Evolutionary conservation across 1,140 invertebrate species (phyloP), one percentile per base, ranked within the genome.

Genomic region (Bombus soroeensis): DNA sequence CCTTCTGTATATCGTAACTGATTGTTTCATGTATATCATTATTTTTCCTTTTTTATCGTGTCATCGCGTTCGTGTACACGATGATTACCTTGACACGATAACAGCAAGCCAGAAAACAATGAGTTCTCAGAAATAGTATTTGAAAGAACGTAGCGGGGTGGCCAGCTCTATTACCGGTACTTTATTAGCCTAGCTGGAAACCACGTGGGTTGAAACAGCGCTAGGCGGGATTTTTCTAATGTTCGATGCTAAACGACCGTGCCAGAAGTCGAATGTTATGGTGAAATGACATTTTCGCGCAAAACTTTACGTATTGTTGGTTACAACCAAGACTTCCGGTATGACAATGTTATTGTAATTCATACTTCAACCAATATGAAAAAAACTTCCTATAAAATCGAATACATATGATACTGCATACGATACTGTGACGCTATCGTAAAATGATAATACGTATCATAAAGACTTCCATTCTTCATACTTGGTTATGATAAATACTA

Each of bases 221-320:
- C 41, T 59, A 28, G 74, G n/a, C 10, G 25, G 22, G 9, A 41
- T 43, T 84, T 84, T 79, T 79, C 22, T 34, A 15, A n/a, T 15
- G 32, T 10, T 18, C n/a, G 59, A n/a, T 37, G 32, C n/a, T 41
- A 34, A 79, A 79, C 62, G 41, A 79, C 62, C 62, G 77, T 79
- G 18, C 39, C 77, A 78, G 76, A 68, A 66, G 18, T 28, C 28
- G 43, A 32, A 64, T 62, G 8, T 83, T 64, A 82, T 25, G 53
- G 47, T 22, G 10, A 43, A 53, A 34, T 59, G n/a, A 6, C 28
- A 13, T 22, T 64, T 83, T 37, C 64, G n/a, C 53, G 70, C 64
- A 62, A 80, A 85, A 81, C 77, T 66, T 85, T 81, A 77, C 76
- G 57, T 83, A 76, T 88, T 83, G 75, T 76, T 88, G 32, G 32